Evolutionary conservation across 2,113 vertebrate species (phyloP), one percentile per base, ranked within the genome.

Genomic region (Carassius auratus): DNA sequence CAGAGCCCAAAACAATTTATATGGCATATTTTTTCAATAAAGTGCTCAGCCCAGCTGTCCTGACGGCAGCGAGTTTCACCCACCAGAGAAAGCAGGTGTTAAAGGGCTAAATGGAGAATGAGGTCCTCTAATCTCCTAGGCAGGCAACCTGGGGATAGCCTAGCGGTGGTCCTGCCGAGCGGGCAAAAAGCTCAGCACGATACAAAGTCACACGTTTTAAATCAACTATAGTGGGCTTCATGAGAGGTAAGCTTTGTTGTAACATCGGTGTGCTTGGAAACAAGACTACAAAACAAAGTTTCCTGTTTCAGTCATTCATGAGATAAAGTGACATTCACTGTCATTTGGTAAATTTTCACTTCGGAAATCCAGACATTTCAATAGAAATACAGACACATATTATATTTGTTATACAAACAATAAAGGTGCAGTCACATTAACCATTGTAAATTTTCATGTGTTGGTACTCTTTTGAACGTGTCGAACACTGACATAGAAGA

Each of bases 1-100:
- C 48, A 59, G 74, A 55, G 19, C 23, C 52, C 68, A 73, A 55
- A 30, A 61, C 83, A 84, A 84, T 79, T 71, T 48, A 48, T 48
- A 50, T 2, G 52, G 59, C 50, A 30, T 75, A 69, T 52, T 76
- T 77, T 76, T 52, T 33, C 81, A 57, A 69, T 88, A 77, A 88
- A 85, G 82, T 33, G 75, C 50, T 85, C 73, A 74, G 55, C 71
- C 73, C 79, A 68, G 77, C 36, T 76, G 30, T 76, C 83, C 85
- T 76, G 64, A 73, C 75, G 5, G 19, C n/a, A 10, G 64, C 36
- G 64, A 19, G 23, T 79, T 55, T 50, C 55, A 5, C 42, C 17
- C 71, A 81, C 30, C 23, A 26, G 36, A 80, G 84, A 83, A 86
- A 84, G 76, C 75, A 84, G 71, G 85, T 86, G 87, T 79, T 88